These are phyloP conservation scores for Calephelis virginiensis DNA, from an alignment of 1,140 invertebrate genomes.

Conservation along the genomic window DNA sequence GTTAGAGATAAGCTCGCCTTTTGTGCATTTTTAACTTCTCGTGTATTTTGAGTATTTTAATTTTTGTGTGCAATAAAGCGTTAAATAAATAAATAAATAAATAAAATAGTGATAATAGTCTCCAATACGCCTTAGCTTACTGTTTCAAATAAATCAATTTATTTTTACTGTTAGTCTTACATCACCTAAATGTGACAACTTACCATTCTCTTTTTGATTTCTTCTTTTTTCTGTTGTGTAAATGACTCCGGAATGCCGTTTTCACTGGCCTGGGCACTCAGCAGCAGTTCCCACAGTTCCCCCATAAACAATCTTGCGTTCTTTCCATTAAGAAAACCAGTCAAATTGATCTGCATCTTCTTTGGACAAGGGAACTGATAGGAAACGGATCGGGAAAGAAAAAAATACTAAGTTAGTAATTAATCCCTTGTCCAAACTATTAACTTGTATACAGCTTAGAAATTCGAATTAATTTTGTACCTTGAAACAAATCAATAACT, in stretches of 20 bases:
- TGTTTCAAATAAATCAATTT: no score
- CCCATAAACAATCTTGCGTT: slow-evolving; percentile 98
- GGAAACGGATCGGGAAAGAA: slow-evolving; percentile 71
- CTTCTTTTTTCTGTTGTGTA: slow-evolving; percentile 97
- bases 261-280: slow-evolving; percentile 96
- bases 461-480: not conserved
- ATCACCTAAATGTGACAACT: not conserved
- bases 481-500: not conserved
- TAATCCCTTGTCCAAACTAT: slow-evolving; percentile 1
- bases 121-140: no score
- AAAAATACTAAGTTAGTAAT: slow-evolving; percentile 45
- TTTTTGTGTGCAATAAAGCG: no score
- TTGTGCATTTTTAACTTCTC: no score
- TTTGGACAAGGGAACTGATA: slow-evolving; percentile 95
- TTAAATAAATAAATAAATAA: no score
- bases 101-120: no score
- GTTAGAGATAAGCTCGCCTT: no score
- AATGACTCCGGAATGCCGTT: slow-evolving; percentile 96
- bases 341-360: slow-evolving; percentile 99
- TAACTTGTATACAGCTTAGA: slow-evolving; percentile 14
- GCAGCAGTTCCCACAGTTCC: slow-evolving; percentile 96
- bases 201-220: slow-evolving; percentile 88
- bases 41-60: no score
- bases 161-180: no score
- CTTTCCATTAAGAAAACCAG: slow-evolving; percentile 98